These are phyloP conservation scores for Prinia subflava DNA, from an alignment of 2,113 vertebrate species.

Conservation along the genomic window DNA sequence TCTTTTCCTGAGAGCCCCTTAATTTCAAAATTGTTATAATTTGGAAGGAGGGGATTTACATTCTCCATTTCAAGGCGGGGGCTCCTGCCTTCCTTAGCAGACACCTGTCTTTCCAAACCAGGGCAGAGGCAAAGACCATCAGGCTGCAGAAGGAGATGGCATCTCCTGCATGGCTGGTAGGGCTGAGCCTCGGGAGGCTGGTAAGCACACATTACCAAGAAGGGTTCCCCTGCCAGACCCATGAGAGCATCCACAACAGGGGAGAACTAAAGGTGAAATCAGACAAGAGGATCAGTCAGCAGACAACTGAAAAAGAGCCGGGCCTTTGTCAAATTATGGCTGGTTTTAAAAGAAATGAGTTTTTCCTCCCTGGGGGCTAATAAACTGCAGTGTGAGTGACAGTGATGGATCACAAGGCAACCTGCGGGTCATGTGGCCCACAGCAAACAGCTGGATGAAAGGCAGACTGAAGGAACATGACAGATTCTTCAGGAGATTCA, in stretches of 20 bases:
- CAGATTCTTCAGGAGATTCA: not conserved
- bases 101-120: not conserved
- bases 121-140: not conserved
- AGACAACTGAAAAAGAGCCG: not conserved
- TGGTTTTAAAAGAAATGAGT: not conserved
- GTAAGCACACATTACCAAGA: not conserved
- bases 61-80: not conserved
- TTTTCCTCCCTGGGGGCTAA: not conserved
- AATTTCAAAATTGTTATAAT: not conserved
- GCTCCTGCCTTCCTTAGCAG: not conserved
- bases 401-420: not conserved
- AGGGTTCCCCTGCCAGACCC: not conserved
- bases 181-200: not conserved
- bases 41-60: not conserved
- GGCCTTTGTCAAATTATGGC: not conserved
- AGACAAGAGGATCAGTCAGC: not conserved
- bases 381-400: not conserved
- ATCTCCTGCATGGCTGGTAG: not conserved
- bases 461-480: not conserved
- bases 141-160: not conserved
- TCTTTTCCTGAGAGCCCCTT: not conserved
- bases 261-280: not conserved
- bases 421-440: not conserved
- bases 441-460: conserved; percentile 5
- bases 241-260: not conserved